Evolutionary conservation across 2,797 vertebrate species (phyloP).

Genomic region (Kryptopterus vitreolus): DNA sequence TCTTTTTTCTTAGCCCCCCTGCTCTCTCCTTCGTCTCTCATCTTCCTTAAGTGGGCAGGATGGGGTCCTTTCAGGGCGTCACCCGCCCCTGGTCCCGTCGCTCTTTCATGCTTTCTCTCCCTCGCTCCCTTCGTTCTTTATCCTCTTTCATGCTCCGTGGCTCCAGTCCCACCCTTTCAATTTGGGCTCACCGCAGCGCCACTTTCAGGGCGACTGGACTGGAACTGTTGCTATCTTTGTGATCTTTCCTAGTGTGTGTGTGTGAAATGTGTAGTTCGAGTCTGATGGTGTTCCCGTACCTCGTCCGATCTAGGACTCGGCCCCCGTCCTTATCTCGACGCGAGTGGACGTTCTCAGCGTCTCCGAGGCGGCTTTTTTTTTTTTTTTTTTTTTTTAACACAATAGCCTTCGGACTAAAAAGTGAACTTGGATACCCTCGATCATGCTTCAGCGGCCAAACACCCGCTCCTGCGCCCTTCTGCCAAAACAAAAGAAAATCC

Average conservation of each 20-base stretch:
- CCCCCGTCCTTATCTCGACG: not conserved
- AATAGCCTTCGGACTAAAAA: conserved; percentile 18
- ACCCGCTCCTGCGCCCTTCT: conserved; percentile 22
- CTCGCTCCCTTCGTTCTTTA: conserved; percentile 60
- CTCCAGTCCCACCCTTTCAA: conserved; percentile 72
- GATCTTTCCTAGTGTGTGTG: conserved; percentile 54
- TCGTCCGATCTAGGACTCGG: conserved; percentile 1
- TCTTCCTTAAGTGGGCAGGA: conserved; percentile 68
- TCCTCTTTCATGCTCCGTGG: conserved; percentile 74
- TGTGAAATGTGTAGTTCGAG: conserved; percentile 51
- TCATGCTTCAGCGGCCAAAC: conserved; percentile 19
- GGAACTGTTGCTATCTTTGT: conserved; percentile 75
- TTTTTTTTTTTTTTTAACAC: too few species aligned
- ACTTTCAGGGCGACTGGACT: conserved; percentile 68
- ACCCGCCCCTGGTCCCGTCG: conserved; percentile 45
- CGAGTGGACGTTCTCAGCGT: conserved; percentile 4
- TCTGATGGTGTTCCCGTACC: not conserved
- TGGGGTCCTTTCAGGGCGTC: conserved; percentile 62
- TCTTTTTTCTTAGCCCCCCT: conserved; percentile 53
- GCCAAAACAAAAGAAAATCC: conserved; percentile 37
- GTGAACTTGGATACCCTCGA: conserved; percentile 27
- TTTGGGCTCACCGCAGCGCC: conserved; percentile 66
- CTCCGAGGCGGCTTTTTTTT: too few species aligned
- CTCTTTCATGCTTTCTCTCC: conserved; percentile 49
- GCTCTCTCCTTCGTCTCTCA: conserved; percentile 48